Conservation (phyloP, 2,113 vertebrate genomes). For the Pavo muticus region DNA sequence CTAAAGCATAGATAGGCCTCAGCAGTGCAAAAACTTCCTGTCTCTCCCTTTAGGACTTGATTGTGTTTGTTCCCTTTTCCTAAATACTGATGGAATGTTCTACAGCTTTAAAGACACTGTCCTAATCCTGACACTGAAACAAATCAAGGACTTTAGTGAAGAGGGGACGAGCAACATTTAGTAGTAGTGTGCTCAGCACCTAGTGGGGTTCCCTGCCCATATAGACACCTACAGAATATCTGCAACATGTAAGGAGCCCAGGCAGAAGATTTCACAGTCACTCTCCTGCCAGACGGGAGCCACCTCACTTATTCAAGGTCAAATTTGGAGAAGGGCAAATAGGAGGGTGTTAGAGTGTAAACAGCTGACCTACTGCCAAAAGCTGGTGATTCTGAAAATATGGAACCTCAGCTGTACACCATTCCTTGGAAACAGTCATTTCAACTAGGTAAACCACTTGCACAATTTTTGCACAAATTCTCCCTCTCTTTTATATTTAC, state of each 20-base stretch:
- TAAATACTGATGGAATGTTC: not conserved
- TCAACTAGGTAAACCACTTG: not conserved
- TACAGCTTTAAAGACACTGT: not conserved
- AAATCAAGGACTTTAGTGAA: not conserved
- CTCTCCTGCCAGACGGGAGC: not conserved
- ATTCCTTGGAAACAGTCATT: not conserved
- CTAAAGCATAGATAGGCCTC: not conserved
- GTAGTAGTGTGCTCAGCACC: not conserved
- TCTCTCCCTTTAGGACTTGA: not conserved
- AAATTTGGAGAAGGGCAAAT: not conserved
- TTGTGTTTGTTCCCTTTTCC: not conserved
- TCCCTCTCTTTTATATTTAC: fast-evolving
- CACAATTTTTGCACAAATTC: not conserved
- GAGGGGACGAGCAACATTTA: not conserved
- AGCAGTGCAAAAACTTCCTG: not conserved
- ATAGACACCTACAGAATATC: not conserved
- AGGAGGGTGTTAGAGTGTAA: not conserved
- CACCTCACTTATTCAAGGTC: fast-evolving
- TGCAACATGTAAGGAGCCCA: fast-evolving
- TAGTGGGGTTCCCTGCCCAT: not conserved
- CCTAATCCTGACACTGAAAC: not conserved
- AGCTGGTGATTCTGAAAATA: not conserved
- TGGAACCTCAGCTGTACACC: not conserved
- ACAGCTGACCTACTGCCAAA: not conserved
- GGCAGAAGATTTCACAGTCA: not conserved